Base-by-base conservation (phyloP, 2,888 invertebrate genomes). In the Ecliptopera silaceata region DNA sequence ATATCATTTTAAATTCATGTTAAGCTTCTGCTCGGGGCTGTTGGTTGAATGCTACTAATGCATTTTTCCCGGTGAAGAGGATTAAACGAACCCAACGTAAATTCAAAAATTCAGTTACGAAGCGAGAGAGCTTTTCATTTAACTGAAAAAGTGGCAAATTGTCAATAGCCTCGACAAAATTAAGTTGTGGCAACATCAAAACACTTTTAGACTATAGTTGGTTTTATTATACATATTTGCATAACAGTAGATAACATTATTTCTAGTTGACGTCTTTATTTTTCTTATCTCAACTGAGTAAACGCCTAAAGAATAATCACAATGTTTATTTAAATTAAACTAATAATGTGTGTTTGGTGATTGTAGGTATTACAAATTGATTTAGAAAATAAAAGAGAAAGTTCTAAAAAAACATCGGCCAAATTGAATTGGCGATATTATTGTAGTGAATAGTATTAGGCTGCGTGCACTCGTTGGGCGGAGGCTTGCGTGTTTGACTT, bases 401-500 rank as follows among this genome's bases (percentile, higher is more conserved):
- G 17, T 45, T 57, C 31, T 39, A 54, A 47, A 41, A 50, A 56
- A 63, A 56, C 44, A 50, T 13, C 56, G 59, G 56, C 64, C 42
- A 64, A 65, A 67, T 68, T 66, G 50, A 18, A 58, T 56, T 60
- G 63, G 57, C 61, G 57, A 65, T 71, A 71, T 74, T 75, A 70
- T 74, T 71, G 68, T 75, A 74, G 76, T 79, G 72, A 74, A 74
- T 32, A 71, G 69, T 71, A 70, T 71, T 70, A 48, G 65, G 65
- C 67, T 66, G 68, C 71, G 74, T 64, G 66, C 55, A 59, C 15
- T 53, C 59, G 59, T 56, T 60, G 80, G 82, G 81, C 68, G 80
- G 73, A 58, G 83, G 79, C 68, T 85, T 64, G 89, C 90, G 86
- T 90, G 90, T 87, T 86, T 84, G 77, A 63, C 75, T 82, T 86